Conservation (phyloP, 2,797 vertebrate species). For the Lindbergichthys nudifrons region DNA sequence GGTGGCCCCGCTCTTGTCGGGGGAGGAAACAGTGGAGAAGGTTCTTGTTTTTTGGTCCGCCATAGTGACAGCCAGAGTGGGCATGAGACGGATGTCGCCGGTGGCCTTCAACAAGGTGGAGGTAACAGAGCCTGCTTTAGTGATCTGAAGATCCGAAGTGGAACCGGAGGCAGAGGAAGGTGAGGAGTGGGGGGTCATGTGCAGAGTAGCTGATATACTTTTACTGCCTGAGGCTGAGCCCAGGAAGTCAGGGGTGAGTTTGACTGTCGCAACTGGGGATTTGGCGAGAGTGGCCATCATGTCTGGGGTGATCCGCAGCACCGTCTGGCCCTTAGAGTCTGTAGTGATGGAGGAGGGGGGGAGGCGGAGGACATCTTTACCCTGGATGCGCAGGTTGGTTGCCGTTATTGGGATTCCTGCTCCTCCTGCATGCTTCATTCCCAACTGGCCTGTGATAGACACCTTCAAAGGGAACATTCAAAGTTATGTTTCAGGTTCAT, state of each 20-base stretch:
- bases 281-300: constrained; percentile 99
- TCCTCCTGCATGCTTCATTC: constrained; percentile 88
- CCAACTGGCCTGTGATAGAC: constrained; percentile 95
- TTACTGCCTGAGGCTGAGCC: constrained; percentile 85
- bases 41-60: constrained; percentile 92
- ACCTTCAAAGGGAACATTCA: constrained; percentile 78
- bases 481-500: too few relatives aligned
- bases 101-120: constrained; percentile 88
- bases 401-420: constrained; percentile 91
- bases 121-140: constrained; percentile 73
- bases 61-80: constrained; percentile 91
- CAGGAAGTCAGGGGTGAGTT: constrained; percentile 97
- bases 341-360: constrained; percentile 97
- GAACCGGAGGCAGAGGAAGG: constrained; percentile 61
- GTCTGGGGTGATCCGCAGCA: constrained; percentile 96
- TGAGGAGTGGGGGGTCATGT: constrained; percentile 84
- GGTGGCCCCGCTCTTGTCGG: constrained; percentile 90
- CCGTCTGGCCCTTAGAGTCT: constrained; percentile 96
- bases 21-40: constrained; percentile 85
- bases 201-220: constrained; percentile 94
- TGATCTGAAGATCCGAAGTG: constrained; percentile 81
- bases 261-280: constrained; percentile 95
- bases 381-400: constrained; percentile 96
- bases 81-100: constrained; percentile 94
- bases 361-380: constrained; percentile 95